Evolutionary conservation across 2,888 invertebrate genomes (phyloP).

Genomic region (Drosophila nr. perissopoda): DNA sequence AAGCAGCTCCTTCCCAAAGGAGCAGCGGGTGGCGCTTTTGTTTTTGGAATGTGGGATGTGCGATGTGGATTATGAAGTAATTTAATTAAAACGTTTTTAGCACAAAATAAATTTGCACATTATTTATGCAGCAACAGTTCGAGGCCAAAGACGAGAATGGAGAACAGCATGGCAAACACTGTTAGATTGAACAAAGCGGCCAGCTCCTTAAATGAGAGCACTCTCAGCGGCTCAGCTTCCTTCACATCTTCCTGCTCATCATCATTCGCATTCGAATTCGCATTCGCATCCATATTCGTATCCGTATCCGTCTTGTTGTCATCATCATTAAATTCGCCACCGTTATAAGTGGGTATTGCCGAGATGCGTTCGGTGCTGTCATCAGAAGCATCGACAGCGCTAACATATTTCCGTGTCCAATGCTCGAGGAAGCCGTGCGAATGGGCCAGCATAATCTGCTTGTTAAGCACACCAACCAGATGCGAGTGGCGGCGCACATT

Average conservation of each 20-base stretch:
- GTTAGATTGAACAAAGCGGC: constrained; percentile 70
- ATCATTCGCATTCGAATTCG: not conserved
- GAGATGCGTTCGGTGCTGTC: constrained; percentile 53
- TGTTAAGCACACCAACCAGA: constrained; percentile 62
- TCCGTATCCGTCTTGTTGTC: not conserved
- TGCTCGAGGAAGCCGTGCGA: constrained; percentile 67
- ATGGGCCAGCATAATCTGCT: constrained; percentile 60
- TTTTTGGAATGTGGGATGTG: not conserved
- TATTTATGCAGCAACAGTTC: constrained; percentile 58
- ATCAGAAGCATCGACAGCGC: constrained; percentile 60
- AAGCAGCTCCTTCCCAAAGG: not conserved
- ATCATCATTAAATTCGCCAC: not conserved
- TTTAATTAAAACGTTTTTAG: constrained; percentile 67
- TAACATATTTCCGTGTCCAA: constrained; percentile 65
- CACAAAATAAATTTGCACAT: constrained; percentile 50
- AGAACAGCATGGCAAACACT: constrained; percentile 60
- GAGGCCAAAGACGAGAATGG: constrained; percentile 51
- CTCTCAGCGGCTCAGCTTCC: constrained; percentile 23
- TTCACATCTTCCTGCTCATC: constrained; percentile 11
- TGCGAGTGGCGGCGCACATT: constrained; percentile 73
- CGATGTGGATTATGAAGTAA: constrained; percentile 64
- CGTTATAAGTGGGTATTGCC: constrained; percentile 19
- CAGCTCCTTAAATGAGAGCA: constrained; percentile 66
- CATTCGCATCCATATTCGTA: not conserved
- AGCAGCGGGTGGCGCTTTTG: constrained; percentile 5